phyloP scores from a whole-genome alignment of 2,797 vertebrate genomes.

The Rhabdomys pumilio region DNA sequence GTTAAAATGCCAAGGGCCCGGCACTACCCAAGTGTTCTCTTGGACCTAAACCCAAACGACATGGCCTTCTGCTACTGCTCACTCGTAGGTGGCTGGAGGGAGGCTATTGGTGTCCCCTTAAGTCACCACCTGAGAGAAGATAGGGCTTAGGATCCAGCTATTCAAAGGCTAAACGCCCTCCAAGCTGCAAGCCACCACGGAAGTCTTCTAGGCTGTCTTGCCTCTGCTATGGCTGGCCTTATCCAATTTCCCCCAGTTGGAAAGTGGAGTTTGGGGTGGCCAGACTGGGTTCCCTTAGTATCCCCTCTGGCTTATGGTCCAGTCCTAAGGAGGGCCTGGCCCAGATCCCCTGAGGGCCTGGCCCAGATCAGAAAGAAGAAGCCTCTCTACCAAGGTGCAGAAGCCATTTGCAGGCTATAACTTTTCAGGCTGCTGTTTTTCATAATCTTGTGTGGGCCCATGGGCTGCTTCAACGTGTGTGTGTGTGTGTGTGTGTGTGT shows the following conservation, averaged over 20 bases:
- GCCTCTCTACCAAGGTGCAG: not conserved
- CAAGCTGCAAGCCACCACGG: too few relatives aligned
- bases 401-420: not conserved
- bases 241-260: accelerated
- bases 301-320: not conserved
- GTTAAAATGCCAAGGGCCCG: not conserved
- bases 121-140: not conserved
- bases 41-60: not conserved
- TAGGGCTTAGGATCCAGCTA: not conserved
- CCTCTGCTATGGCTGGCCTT: not conserved
- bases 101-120: not conserved
- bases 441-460: not conserved
- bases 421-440: not conserved
- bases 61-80: not conserved
- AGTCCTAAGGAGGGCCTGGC: not conserved
- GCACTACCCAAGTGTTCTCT: not conserved
- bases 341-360: not conserved
- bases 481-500: not conserved
- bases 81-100: not conserved
- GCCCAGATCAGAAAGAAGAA: not conserved
- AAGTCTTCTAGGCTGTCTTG: not conserved
- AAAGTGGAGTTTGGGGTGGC: not conserved
- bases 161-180: accelerated
- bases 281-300: not conserved
- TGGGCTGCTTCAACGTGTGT: not conserved